A percentile compares a stretch with the other conserved stretches of the same genome.
Conservation (phyloP, 2,113 vertebrate genomes). For the Elanoides forficatus region DNA sequence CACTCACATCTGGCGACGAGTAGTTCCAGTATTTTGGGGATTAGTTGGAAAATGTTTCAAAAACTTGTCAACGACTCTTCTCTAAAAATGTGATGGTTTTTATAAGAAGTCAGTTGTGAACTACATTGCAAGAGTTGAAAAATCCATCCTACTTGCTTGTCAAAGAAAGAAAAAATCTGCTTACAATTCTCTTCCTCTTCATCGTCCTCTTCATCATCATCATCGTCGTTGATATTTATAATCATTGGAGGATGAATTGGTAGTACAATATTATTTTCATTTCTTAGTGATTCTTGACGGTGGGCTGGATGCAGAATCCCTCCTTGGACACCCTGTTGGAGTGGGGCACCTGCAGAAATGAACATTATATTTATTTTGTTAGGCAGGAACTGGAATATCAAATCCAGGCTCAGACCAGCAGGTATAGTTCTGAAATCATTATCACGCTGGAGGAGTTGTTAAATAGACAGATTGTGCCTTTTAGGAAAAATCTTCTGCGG, state of each 20-base stretch:
- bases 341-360: no score
- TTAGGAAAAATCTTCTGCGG: no score
- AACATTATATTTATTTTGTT: no score
- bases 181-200: conserved; percentile 61
- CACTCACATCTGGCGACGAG: background rate
- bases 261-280: conserved; percentile 1
- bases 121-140: background rate
- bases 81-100: background rate
- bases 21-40: background rate
- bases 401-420: no score
- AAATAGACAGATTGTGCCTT: no score
- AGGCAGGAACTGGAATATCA: no score
- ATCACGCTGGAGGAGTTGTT: no score
- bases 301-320: no score
- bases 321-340: no score
- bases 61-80: background rate
- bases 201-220: conserved; percentile 57
- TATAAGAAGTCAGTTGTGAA: background rate
- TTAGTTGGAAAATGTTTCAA: background rate
- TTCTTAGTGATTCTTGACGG: background rate
- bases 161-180: background rate
- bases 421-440: no score
- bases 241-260: no score
- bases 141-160: background rate
- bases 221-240: no score